These are phyloP conservation scores for Priocnemis perturbator DNA, from an alignment of 2,888 invertebrate species.

Conservation along the genomic window DNA sequence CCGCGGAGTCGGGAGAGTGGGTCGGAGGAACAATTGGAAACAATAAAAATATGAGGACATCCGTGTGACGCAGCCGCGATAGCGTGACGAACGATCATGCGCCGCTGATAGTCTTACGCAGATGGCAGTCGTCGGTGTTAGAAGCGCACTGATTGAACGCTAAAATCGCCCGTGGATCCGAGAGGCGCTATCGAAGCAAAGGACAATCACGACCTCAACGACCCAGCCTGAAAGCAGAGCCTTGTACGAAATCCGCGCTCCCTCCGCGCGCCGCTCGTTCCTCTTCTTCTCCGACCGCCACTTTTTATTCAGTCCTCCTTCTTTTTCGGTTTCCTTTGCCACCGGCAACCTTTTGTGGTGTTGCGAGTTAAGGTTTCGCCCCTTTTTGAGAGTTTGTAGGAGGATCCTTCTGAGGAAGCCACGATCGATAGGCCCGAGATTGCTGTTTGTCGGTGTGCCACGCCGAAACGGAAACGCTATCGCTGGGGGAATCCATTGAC, in stretches of 20 bases:
- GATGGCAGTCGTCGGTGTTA: slow-evolving; percentile 32
- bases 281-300: slow-evolving; percentile 36
- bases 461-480: slow-evolving; percentile 57
- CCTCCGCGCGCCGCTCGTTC: slow-evolving; percentile 28
- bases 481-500: slow-evolving; percentile 25
- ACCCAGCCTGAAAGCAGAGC: slow-evolving; percentile 70
- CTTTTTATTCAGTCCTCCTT: slow-evolving; percentile 23
- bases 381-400: slow-evolving; percentile 54
- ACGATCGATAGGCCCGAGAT: slow-evolving; percentile 47
- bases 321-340: slow-evolving; percentile 18
- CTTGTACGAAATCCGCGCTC: slow-evolving; percentile 65
- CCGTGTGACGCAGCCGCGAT: slow-evolving; percentile 41
- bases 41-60: slow-evolving; percentile 47
- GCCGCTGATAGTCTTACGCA: slow-evolving; percentile 14
- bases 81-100: slow-evolving; percentile 26
- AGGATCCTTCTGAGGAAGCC: slow-evolving; percentile 8
- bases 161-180: slow-evolving; percentile 20
- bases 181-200: slow-evolving; percentile 42
- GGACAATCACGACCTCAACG: slow-evolving; percentile 67
- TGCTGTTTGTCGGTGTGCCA: slow-evolving; percentile 51
- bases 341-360: slow-evolving; percentile 1
- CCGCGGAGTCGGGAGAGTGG: slow-evolving; percentile 13
- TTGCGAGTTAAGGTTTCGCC: slow-evolving; percentile 37
- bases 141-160: slow-evolving; percentile 56
- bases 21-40: slow-evolving; percentile 44